Conservation (phyloP, 30 jellyfish, hydroid and myxozoan genomes). For the Aurelia aurita region DNA sequence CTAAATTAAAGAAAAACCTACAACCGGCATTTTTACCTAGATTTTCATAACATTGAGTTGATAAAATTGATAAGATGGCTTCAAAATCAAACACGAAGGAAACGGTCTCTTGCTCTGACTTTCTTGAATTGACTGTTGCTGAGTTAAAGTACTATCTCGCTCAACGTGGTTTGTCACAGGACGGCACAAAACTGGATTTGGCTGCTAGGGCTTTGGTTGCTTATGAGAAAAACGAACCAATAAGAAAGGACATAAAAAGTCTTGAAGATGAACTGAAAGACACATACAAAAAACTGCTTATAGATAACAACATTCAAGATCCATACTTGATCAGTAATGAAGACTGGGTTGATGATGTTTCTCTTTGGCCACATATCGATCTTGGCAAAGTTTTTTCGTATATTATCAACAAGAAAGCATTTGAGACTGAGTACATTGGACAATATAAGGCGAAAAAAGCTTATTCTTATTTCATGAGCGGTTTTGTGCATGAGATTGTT, state of each 20-base stretch:
- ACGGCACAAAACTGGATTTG: background rate
- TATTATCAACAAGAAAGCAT: constrained; percentile 9
- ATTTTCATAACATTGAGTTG: no score
- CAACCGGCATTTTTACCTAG: no score
- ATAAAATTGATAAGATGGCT: no score
- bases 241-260: background rate
- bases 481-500: background rate
- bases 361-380: background rate
- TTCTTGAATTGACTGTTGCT: constrained; percentile 8
- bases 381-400: background rate
- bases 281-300: background rate
- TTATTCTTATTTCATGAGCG: background rate
- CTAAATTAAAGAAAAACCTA: no score
- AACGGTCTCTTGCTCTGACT: background rate
- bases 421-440: constrained; percentile 21
- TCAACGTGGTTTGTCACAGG: background rate
- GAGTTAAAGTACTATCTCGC: constrained; percentile 8
- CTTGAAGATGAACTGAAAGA: background rate
- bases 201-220: constrained; percentile 24
- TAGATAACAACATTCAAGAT: background rate
- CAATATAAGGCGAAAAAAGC: constrained; percentile 26
- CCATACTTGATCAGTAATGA: background rate
- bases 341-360: background rate
- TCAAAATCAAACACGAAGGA: no score
- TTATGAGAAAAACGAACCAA: constrained; percentile 10